Percentiles rank a stretch among this genome's conserved stretches.
phyloP scores from a whole-genome alignment of 2,888 invertebrate species.

The Dexiosoma caninum region DNA sequence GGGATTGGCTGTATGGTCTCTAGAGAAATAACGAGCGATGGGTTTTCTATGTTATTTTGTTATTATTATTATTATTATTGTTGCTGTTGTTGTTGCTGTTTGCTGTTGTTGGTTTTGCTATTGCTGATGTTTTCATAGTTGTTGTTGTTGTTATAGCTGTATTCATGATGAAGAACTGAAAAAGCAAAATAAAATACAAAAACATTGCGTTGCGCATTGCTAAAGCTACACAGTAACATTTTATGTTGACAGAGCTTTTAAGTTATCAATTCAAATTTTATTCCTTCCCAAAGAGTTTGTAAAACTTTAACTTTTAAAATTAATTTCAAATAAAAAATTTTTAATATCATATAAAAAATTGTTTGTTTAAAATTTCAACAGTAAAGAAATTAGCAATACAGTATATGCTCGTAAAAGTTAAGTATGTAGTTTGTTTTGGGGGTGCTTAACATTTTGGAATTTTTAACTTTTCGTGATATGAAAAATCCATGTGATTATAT shows the following conservation, averaged over 20 bases:
- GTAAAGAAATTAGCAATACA: too few species aligned
- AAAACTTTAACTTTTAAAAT: not conserved
- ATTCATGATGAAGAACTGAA: constrained; percentile 60
- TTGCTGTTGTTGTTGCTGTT: constrained; percentile 40
- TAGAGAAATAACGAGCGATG: constrained; percentile 78
- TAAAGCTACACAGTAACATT: constrained; percentile 9
- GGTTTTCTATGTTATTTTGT: constrained; percentile 77
- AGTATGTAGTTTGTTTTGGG: too few species aligned
- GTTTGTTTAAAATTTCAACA: too few species aligned
- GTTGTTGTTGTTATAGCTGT: constrained; percentile 45
- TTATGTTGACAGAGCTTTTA: constrained; percentile 12
- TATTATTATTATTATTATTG: constrained; percentile 52
- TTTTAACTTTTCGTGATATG: too few species aligned
- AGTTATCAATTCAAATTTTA: not conserved
- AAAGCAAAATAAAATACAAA: constrained; percentile 42
- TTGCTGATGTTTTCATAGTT: constrained; percentile 27
- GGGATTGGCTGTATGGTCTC: constrained; percentile 76
- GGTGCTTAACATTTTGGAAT: too few species aligned
- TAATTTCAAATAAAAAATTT: too few species aligned
- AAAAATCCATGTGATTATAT: too few species aligned
- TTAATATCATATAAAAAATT: too few species aligned
- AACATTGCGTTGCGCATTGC: constrained; percentile 57
- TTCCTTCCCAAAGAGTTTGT: not conserved
- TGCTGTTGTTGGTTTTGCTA: too few species aligned
- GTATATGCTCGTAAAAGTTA: too few species aligned